Base-by-base conservation (phyloP, 2,888 invertebrate species). In the Drosophila pseudotakahashii region DNA sequence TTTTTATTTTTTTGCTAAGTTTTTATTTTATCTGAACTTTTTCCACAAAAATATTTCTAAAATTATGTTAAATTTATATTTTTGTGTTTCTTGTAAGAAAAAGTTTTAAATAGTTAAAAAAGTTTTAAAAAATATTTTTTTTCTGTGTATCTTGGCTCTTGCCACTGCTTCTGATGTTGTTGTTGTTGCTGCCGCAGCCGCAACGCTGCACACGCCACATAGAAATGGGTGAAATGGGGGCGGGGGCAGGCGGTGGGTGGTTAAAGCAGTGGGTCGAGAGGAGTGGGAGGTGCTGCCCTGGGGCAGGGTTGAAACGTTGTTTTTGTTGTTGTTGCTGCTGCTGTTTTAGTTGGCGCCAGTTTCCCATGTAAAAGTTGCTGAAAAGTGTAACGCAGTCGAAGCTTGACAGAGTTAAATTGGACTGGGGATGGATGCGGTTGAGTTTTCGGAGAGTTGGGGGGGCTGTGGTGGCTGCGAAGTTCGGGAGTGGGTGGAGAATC, bases 311-410 rank as follows among this genome's bases (percentile, higher is more conserved):
- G 76, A 76, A 81, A 81, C 76, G 52, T 16, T 48, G 55, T n/a
- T n/a, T n/a, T n/a, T 69, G 52, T n/a, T 63, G 61, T 13, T 58
- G 60, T 14, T 68, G 52, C 4, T 75, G 62, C 50, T 71, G 70
- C 34, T 76, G 70, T 79, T 81, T 78, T 82, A 79, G 85, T 79
- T 82, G 81, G 85, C 81, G 81, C 81, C 81, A 75, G 79, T 78
- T 75, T 78, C 73, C 77, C 79, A 79, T 63, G 78, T 84, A 81
- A 82, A 84, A 82, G 79, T 84, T 82, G 78, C 78, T 82, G 82
- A 82, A 82, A 82, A 82, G 82, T 82, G 85, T 82, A 82, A 85
- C 82, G 82, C 82, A 76, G 82, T 67, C 76, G 74, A 61, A 47
- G 73, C 47, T 63, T 44, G 54, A 63, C 55, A 57, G 23, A 50